Conservation (phyloP, 2,888 invertebrate species). For the Conops quadrifasciatus region DNA sequence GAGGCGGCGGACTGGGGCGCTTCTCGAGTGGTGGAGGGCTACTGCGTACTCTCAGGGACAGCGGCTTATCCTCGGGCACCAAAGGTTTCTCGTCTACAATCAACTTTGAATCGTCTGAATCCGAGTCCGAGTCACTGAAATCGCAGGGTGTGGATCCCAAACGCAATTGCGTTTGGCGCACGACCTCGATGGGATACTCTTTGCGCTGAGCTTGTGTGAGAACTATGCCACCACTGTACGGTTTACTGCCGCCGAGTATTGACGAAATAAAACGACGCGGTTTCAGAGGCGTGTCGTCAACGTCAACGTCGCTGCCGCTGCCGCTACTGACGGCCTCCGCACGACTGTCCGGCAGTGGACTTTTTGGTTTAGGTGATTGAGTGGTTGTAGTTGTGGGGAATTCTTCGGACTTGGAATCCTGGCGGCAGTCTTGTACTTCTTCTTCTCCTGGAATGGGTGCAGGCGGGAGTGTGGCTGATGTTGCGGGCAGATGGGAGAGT, state of each 20-base stretch:
- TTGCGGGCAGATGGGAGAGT: constrained; percentile 35
- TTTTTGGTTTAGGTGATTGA: constrained; percentile 44
- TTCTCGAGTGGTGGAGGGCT: constrained; percentile 66
- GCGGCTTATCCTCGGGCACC: constrained; percentile 71
- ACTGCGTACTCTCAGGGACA: constrained; percentile 68
- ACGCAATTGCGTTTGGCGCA: constrained; percentile 49
- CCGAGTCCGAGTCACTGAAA: constrained; percentile 49
- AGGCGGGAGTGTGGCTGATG: constrained; percentile 41
- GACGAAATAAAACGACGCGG: constrained; percentile 78
- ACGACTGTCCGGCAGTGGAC: constrained; percentile 33
- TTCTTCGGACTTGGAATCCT: constrained; percentile 33
- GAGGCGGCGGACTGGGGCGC: constrained; percentile 69
- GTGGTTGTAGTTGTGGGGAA: constrained; percentile 35
- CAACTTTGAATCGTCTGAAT: constrained; percentile 67
- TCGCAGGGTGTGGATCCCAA: constrained; percentile 55
- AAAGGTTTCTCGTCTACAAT: constrained; percentile 74
- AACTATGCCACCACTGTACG: constrained; percentile 83
- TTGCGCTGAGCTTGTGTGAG: constrained; percentile 84
- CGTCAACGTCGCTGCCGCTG: constrained; percentile 10
- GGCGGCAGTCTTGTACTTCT: constrained; percentile 54
- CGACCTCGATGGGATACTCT: constrained; percentile 70
- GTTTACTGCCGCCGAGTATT: constrained; percentile 81
- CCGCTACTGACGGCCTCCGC: constrained; percentile 24
- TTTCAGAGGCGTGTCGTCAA: constrained; percentile 35
- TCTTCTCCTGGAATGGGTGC: constrained; percentile 30